A percentile compares a stretch with the other conserved stretches of the same genome.
Evolutionary conservation across 2,113 vertebrate genomes (phyloP).

Genomic region (Phrynosoma platyrhinos): DNA sequence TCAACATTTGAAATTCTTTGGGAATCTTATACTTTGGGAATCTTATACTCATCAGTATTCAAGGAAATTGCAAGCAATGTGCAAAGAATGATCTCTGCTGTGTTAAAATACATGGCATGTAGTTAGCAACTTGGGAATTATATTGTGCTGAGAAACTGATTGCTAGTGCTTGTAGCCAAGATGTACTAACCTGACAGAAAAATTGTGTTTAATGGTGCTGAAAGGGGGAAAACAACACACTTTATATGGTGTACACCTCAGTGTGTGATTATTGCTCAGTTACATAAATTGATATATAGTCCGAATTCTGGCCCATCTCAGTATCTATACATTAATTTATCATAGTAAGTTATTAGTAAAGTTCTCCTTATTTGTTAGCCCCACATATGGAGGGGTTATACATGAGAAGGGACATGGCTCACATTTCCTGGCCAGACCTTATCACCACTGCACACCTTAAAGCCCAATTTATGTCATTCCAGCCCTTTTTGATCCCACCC

Average conservation of each 20-base stretch:
- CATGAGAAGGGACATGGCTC: neutral
- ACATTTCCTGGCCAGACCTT: neutral
- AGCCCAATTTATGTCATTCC: neutral
- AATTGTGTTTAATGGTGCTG: conserved; percentile 1
- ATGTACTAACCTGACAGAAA: conserved; percentile 16
- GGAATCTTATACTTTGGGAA: conserved; percentile 51
- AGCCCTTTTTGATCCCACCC: neutral
- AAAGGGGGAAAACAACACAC: conserved; percentile 23
- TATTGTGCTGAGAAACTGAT: conserved; percentile 32
- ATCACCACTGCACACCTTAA: no score
- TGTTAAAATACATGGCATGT: conserved; percentile 42
- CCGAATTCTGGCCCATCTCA: neutral
- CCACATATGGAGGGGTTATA: no score
- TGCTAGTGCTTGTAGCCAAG: conserved; percentile 12
- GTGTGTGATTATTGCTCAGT: conserved; percentile 13
- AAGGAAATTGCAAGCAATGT: conserved; percentile 58
- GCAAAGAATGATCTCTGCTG: conserved; percentile 51
- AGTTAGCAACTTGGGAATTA: conserved; percentile 45
- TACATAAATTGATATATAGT: conserved; percentile 3
- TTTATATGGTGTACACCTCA: conserved; percentile 28
- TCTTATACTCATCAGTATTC: conserved; percentile 65
- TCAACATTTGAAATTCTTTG: conserved; percentile 58
- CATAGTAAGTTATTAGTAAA: conserved; percentile 1
- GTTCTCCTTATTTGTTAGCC: neutral
- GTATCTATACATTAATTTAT: conserved; percentile 32